Base-by-base conservation (phyloP, 2,113 vertebrate species). In the Vicugna pacos region DNA sequence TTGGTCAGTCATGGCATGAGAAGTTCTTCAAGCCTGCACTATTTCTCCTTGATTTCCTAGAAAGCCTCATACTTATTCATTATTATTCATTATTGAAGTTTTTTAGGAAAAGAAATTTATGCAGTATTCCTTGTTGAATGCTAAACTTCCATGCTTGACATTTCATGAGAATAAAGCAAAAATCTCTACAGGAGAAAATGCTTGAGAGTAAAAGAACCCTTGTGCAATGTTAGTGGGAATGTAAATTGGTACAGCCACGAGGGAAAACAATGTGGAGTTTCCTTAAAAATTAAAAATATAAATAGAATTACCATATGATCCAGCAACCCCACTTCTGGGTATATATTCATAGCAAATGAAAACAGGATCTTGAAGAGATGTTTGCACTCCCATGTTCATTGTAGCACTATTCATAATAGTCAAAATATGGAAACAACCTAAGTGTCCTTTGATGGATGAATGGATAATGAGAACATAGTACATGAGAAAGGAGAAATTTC, bases 41-140 rank as follows among this genome's bases (percentile, higher is more conserved):
- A 56, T 84, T 65, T 84, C 42, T 56, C 8, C 60, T 93, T 75
- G 28, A 22, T 89, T 96, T 91, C 76, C 64, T 69, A 60, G 50
- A 95, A 94, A 30, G 19, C 2, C 93, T 84, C n/a, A 73, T 8
- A 7, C 20, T 32, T 88, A 65, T 32, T 82, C 52, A 73, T 64
- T 94, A 42, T 67, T 62, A 62, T 56, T 80, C 50, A 69, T 69
- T 56, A 58, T 64, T 65, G 22, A 89, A 92, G 14, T 28, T 46
- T 89, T 84, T 67, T 28, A 48, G 32, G 15, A 89, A 58, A 79
- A 35, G 42, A 86, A 88, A 89, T 50, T 35, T 58, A 72, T 24
- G 58, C 20, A 52, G 12, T 86, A 32, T 86, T 69, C 35, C 4
- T 76, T 85, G 4, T 67, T 92, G 28, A 89, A 54, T 80, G 60